Percentiles rank a stretch among this genome's conserved stretches.
Conservation (phyloP, 2,888 invertebrate genomes). For the Syrphus vitripennis region DNA sequence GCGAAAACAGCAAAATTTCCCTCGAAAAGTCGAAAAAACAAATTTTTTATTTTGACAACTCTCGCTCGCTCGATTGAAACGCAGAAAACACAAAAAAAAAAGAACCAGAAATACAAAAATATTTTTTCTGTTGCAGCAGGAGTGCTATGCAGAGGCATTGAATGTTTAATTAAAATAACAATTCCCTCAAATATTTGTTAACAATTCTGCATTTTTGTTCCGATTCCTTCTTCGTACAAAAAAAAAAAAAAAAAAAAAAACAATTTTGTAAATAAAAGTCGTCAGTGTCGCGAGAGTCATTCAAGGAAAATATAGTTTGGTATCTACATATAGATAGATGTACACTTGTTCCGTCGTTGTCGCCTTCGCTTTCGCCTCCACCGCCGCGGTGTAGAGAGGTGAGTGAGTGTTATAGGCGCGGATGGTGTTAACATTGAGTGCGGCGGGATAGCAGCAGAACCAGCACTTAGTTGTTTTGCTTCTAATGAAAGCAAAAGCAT, state of each 20-base stretch:
- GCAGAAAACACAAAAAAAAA: conserved; percentile 66
- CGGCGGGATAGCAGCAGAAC: conserved; percentile 3
- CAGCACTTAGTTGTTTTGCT: conserved; percentile 34
- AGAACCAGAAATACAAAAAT: conserved; percentile 53
- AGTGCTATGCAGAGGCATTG: conserved; percentile 54
- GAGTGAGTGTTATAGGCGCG: conserved; percentile 64
- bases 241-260: conserved; percentile 61
- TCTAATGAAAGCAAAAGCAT: conserved; percentile 34
- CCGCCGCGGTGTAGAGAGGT: conserved; percentile 16
- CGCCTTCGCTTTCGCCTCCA: conserved; percentile 12
- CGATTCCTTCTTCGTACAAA: not conserved
- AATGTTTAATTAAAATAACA: conserved; percentile 39
- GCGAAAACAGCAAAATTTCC: conserved; percentile 40
- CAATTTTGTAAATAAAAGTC: conserved; percentile 69
- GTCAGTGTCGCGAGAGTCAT: conserved; percentile 24
- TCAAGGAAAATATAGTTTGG: conserved; percentile 66
- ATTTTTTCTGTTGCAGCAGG: conserved; percentile 66
- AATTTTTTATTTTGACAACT: conserved; percentile 69
- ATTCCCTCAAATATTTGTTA: conserved; percentile 36
- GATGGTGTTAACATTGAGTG: conserved; percentile 55
- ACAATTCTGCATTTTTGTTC: conserved; percentile 41
- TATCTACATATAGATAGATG: conserved; percentile 65
- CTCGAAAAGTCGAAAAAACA: conserved; percentile 53
- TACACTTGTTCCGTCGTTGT: conserved; percentile 55
- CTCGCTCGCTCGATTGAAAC: conserved; percentile 52